Evolutionary conservation across 2,888 invertebrate genomes (phyloP).

Genomic region (Nomada lathburiana): DNA sequence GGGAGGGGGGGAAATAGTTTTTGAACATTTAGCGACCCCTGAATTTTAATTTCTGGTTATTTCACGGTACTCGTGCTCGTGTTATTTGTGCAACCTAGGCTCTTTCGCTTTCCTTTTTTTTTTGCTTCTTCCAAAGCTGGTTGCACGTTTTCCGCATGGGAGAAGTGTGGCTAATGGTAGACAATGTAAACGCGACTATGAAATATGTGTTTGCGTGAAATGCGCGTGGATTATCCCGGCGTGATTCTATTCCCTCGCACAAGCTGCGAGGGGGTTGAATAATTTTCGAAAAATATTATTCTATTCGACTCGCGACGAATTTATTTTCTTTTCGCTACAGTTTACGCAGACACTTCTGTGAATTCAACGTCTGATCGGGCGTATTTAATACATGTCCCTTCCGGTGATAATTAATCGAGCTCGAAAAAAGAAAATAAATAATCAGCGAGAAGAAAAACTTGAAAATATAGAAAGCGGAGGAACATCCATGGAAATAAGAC

Average conservation of each 20-base stretch:
- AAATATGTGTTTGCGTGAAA: not conserved
- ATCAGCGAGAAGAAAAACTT: too few relatives aligned
- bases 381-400: too few relatives aligned
- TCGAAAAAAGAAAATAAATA: not conserved
- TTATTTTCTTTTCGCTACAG: too few relatives aligned
- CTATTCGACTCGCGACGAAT: too few relatives aligned
- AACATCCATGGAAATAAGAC: too few relatives aligned
- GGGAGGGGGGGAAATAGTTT: not conserved
- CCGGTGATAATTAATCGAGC: too few relatives aligned
- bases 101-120: not conserved
- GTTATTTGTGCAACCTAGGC: not conserved
- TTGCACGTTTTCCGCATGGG: not conserved
- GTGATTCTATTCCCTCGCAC: too few relatives aligned
- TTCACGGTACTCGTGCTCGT: not conserved
- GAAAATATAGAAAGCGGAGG: too few relatives aligned
- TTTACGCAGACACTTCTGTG: too few relatives aligned
- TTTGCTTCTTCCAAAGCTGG: not conserved
- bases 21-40: slow-evolving; percentile 34
- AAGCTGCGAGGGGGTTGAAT: not conserved
- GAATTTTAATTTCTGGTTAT: slow-evolving; percentile 35
- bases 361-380: too few relatives aligned
- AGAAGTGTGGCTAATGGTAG: too few relatives aligned
- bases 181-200: not conserved
- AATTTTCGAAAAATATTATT: not conserved
- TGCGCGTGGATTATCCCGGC: too few relatives aligned